Conservation (phyloP, 1,140 invertebrate species). For the Cydia splendana region DNA sequence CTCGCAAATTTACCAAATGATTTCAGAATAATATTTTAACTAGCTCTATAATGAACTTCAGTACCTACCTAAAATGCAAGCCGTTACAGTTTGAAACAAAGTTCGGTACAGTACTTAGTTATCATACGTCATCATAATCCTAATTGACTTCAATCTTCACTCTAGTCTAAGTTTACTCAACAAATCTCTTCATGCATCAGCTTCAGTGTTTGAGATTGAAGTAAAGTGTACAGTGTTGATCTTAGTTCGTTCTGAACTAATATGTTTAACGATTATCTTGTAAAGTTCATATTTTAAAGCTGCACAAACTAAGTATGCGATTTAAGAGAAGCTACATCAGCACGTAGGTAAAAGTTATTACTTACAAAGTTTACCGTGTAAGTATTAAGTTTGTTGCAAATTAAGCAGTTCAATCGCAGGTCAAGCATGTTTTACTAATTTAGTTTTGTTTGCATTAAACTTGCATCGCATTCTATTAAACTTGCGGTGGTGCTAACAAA, state of each 20-base stretch:
- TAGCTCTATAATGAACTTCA: neutral
- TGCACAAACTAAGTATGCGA: constrained; percentile 3
- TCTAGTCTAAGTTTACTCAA: neutral
- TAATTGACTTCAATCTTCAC: constrained; percentile 21
- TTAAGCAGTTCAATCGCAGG: constrained; percentile 49
- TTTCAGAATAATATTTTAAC: constrained; percentile 2
- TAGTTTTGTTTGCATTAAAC: constrained; percentile 64
- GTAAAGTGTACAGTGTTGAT: neutral
- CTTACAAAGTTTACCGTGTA: neutral
- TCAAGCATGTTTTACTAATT: constrained; percentile 51
- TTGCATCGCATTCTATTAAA: constrained; percentile 38
- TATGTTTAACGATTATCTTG: neutral
- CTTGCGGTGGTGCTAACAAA: constrained; percentile 55
- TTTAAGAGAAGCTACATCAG: neutral
- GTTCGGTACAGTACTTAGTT: neutral
- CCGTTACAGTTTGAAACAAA: neutral
- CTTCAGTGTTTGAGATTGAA: constrained; percentile 7
- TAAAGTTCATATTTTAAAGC: constrained; percentile 21
- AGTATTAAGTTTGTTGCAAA: constrained; percentile 35
- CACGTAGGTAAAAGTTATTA: neutral
- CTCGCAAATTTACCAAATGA: neutral
- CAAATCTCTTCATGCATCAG: constrained; percentile 8
- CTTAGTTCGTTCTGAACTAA: neutral
- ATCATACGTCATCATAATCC: neutral
- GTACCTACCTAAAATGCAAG: neutral